Evolutionary conservation across 2,888 invertebrate genomes (phyloP).

Genomic region (Andrena chrysosceles): DNA sequence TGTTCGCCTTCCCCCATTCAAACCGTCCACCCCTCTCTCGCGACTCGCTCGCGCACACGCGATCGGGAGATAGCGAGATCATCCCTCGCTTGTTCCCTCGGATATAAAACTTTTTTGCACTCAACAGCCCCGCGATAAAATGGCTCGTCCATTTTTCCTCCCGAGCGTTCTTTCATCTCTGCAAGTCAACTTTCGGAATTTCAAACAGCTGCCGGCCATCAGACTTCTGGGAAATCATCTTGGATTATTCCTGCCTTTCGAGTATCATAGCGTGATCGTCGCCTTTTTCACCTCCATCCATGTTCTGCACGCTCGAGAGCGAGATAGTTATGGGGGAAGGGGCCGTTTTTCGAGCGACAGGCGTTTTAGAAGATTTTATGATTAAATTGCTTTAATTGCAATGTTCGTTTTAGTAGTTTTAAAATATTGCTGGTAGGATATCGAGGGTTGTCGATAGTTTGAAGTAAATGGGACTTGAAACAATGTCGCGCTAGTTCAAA

Average conservation of each 20-base stretch:
- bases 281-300: slow-evolving; percentile 18
- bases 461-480: no score
- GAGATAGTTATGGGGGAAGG: no score
- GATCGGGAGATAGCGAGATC: slow-evolving; percentile 68
- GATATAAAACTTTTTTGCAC: slow-evolving; percentile 56
- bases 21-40: slow-evolving; percentile 41
- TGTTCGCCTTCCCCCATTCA: slow-evolving; percentile 62
- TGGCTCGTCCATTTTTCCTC: slow-evolving; percentile 33
- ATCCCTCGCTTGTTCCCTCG: slow-evolving; percentile 58
- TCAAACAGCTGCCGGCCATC: slow-evolving; percentile 26
- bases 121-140: slow-evolving; percentile 59
- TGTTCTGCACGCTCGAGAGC: no score
- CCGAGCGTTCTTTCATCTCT: slow-evolving; percentile 51
- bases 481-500: neutral
- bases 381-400: neutral
- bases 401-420: neutral
- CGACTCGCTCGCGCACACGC: slow-evolving; percentile 54
- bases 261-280: neutral
- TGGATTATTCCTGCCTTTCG: slow-evolving; percentile 30
- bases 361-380: neutral
- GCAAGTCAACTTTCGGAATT: slow-evolving; percentile 60
- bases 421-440: no score
- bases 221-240: slow-evolving; percentile 53
- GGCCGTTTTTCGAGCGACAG: neutral
- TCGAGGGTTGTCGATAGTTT: no score